These are phyloP conservation scores for Phymatocera aterrima DNA, from an alignment of 2,888 invertebrate genomes.

Conservation along the genomic window DNA sequence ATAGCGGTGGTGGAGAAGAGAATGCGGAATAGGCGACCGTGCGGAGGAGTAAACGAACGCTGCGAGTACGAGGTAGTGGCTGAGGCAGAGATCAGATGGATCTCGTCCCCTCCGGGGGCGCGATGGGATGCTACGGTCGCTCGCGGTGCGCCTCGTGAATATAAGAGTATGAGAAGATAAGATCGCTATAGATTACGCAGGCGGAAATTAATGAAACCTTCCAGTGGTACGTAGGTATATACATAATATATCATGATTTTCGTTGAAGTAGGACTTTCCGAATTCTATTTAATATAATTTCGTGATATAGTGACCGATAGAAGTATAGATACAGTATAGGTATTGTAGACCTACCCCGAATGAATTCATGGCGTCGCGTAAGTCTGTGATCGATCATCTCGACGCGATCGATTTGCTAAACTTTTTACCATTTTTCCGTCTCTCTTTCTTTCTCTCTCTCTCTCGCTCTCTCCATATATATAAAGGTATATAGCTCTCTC, in stretches of 20 bases:
- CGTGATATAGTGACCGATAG: not conserved
- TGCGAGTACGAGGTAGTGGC: not conserved
- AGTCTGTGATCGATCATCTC: too few relatives aligned
- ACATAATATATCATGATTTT: not conserved
- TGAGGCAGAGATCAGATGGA: not conserved
- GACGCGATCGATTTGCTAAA: too few relatives aligned
- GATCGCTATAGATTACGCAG: not conserved
- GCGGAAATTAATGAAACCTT: conserved; percentile 1
- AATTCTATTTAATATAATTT: conserved; percentile 19
- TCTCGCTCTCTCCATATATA: too few relatives aligned
- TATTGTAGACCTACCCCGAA: too few relatives aligned
- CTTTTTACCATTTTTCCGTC: too few relatives aligned
- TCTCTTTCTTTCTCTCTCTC: too few relatives aligned
- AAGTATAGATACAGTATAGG: not conserved
- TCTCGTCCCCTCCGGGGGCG: not conserved
- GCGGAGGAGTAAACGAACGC: conserved; percentile 13
- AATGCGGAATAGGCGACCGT: conserved; percentile 8
- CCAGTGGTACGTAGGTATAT: not conserved
- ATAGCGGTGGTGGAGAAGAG: not conserved
- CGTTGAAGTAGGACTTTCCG: conserved; percentile 17
- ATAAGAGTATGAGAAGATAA: conserved; percentile 12
- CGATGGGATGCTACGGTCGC: not conserved
- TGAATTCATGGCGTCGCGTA: too few relatives aligned
- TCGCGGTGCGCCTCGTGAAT: not conserved
- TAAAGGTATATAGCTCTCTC: too few relatives aligned